Evolutionary conservation across 1,140 invertebrate genomes (phyloP), one percentile per base, ranked within the genome.

Genomic region (Drosophila kurseongensis): DNA sequence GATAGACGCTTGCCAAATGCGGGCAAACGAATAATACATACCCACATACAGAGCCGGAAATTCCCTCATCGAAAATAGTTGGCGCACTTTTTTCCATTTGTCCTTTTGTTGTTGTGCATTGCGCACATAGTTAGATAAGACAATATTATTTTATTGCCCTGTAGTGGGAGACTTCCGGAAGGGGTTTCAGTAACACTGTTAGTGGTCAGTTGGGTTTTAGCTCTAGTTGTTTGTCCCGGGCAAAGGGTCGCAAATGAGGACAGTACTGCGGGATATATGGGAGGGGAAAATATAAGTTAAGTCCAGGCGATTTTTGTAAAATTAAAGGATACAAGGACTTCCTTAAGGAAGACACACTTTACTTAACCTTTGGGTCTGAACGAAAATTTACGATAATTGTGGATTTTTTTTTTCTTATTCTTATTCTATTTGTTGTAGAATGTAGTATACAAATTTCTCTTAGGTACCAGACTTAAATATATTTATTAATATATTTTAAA

Each of bases 51-150:
- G 5, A 13, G 1, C n/a, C 45, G 44, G 9, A 48, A 67, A 44
- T 48, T 68, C 57, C 47, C 57, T 48, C 48, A 68, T 54, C 75
- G 62, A 62, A 66, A 67, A 80, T 85, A 85, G 77, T 85, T 68
- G 55, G 59, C 59, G 65, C 45, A 74, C 50, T 84, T 59, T 48
- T 62, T 47, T 58, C 41, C 72, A 47, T 59, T 61, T 80, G 51
- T 41, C 42, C 47, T 38, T 69, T 78, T 82, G 63, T 71, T 81
- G 56, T 58, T 82, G 75, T 82, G 83, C 82, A 88, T 69, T 82
- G 83, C 79, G 58, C 83, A 86, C 79, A 82, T 88, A 88, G 83
- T 88, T 83, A 88, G 83, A 88, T 88, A 88, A 88, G 77, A 83
- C 83, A 88, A 89, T 88, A 88, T 88, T 88, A 88, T 88, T 88